A percentile compares a stretch with the other conserved stretches of the same genome.
These are phyloP conservation scores for Lutjanus erythropterus DNA, from an alignment of 2,113 vertebrate species.

Conservation along the genomic window DNA sequence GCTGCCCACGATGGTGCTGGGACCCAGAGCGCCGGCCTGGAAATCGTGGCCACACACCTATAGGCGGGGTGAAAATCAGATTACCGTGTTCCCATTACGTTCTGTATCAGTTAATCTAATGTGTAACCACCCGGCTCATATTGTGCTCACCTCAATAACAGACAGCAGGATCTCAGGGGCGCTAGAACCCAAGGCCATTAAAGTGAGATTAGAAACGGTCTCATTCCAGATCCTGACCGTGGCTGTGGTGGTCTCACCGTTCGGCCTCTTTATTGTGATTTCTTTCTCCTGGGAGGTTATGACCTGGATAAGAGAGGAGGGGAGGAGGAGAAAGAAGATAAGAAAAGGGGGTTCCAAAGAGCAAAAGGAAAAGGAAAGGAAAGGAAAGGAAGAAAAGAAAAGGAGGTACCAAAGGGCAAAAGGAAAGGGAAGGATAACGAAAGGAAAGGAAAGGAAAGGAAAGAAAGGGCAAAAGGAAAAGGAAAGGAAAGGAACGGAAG, in stretches of 20 bases:
- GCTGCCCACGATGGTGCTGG: slow-evolving; percentile 90
- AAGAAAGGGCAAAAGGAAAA: background rate
- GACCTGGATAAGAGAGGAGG: slow-evolving; percentile 72
- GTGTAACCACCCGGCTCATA: background rate
- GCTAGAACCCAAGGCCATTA: slow-evolving; percentile 90
- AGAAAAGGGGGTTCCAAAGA: background rate
- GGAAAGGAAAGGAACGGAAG: too few species aligned
- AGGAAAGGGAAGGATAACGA: background rate
- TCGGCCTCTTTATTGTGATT: slow-evolving; percentile 86
- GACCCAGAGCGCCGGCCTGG: slow-evolving; percentile 85
- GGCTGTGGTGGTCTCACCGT: slow-evolving; percentile 87
- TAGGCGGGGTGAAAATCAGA: slow-evolving; percentile 14
- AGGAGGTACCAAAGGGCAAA: background rate
- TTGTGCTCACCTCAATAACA: slow-evolving; percentile 84
- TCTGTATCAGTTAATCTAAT: slow-evolving; percentile 33
- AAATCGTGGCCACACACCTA: slow-evolving; percentile 88
- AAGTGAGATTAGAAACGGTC: slow-evolving; percentile 89
- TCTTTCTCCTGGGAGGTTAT: slow-evolving; percentile 90
- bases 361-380: background rate
- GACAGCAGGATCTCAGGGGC: slow-evolving; percentile 90
- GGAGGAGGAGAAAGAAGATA: background rate
- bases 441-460: background rate
- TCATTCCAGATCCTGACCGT: slow-evolving; percentile 91
- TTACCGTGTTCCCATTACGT: background rate
- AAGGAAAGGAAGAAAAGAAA: background rate